These are phyloP conservation scores for Ciconia maguari DNA, from an alignment of 2,113 vertebrate genomes.

Conservation along the genomic window DNA sequence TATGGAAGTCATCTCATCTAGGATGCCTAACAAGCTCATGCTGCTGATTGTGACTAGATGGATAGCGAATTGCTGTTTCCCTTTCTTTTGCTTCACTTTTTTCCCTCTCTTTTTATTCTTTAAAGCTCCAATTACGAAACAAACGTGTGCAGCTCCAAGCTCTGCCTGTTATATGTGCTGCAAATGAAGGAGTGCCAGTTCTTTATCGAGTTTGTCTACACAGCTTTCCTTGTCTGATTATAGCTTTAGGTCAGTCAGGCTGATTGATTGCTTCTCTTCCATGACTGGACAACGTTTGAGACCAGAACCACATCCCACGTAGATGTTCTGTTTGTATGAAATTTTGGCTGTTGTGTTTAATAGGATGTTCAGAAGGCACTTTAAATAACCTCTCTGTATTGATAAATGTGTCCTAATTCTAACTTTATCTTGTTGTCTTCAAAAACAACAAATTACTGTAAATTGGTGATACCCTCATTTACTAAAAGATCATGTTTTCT, in stretches of 20 bases:
- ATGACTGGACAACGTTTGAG: not conserved
- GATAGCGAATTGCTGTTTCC: not conserved
- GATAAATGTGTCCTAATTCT: not conserved
- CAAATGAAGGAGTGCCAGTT: not conserved
- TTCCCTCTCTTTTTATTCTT: not conserved
- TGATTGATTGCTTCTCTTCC: not conserved
- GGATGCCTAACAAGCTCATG: not conserved
- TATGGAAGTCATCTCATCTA: not conserved
- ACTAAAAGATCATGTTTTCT: not conserved
- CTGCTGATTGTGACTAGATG: not conserved
- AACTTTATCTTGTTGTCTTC: not conserved
- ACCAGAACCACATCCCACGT: not conserved
- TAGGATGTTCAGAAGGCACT: not conserved
- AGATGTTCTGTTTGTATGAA: not conserved
- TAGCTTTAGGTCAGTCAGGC: not conserved
- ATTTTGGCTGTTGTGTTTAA: not conserved
- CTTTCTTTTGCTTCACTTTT: not conserved
- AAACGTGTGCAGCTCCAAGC: not conserved
- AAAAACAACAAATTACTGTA: not conserved
- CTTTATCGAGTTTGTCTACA: not conserved
- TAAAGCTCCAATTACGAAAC: not conserved
- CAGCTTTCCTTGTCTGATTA: not conserved
- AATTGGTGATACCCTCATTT: not conserved
- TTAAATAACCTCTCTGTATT: not conserved
- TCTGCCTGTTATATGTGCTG: not conserved